Base-by-base conservation (phyloP, 2,113 vertebrate species). In the Globicephala melas region DNA sequence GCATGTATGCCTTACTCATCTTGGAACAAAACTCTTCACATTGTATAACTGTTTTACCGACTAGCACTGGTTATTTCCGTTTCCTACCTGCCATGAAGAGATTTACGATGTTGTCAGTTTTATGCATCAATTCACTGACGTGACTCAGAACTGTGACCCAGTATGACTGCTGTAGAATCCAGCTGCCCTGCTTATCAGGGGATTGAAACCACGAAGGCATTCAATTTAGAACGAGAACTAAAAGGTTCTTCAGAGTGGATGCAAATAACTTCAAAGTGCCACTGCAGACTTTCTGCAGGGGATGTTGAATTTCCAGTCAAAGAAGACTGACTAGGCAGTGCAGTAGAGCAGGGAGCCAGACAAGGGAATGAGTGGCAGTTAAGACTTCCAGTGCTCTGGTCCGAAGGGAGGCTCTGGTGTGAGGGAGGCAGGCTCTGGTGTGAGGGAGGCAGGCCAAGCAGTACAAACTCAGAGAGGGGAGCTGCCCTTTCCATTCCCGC, bases 161-260 rank as follows among this genome's bases (percentile, higher is more conserved):
- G 77, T 86, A 79, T 94, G 95, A 97, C 67, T 96, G 88, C 89
- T 93, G 86, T 95, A 88, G 98, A 97, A 96, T 97, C 94, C 98
- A 96, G 91, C 89, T 86, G 97, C 92, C 97, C 95, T 97, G 92
- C 79, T 94, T 96, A 94, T 87, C 85, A 60, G 62, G 96, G 86
- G 26, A 95, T 21, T 93, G 94, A 98, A 98, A 97, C 95, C 92
- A 98, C 63, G 1, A 13, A 91, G 87, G 91, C 86, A 41, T 91
- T 97, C 97, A 91, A 87, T 96, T 98, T 97, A 97, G 97, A 98
- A 97, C 71, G 94, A 97, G 89, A 98, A 97, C 73, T 85, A 96
- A 98, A 97, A 97, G 17, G 14, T 97, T 97, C 63, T 82, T 98
- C 96, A 83, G 55, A 95, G n/a, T 95, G 86, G 86, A 98, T 97